These are phyloP conservation scores for Coenobita brevimanus DNA, from an alignment of 1,140 invertebrate species.

Conservation along the genomic window DNA sequence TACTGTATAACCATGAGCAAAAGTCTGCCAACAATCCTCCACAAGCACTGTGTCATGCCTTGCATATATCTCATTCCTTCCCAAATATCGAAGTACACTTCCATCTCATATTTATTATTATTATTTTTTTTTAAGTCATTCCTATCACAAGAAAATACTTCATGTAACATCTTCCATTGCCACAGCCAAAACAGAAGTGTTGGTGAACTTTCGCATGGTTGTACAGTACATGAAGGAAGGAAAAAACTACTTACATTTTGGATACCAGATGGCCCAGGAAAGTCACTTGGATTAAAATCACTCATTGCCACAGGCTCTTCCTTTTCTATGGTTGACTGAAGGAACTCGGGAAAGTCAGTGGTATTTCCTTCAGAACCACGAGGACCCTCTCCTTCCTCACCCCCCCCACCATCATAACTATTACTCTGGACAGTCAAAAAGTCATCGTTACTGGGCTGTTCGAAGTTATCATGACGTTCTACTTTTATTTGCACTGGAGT, in stretches of 20 bases:
- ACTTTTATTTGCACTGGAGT: slow-evolving; percentile 47
- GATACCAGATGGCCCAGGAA: slow-evolving; percentile 51
- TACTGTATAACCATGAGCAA: too few species aligned
- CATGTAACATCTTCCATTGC: too few species aligned
- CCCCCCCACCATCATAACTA: slow-evolving; percentile 54
- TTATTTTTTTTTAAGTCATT: not conserved
- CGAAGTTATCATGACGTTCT: slow-evolving; percentile 41
- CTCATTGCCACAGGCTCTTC: slow-evolving; percentile 56
- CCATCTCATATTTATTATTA: too few species aligned
- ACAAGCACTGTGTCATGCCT: too few species aligned
- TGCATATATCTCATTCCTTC: too few species aligned
- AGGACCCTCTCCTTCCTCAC: slow-evolving; percentile 46
- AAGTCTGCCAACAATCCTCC: too few species aligned
- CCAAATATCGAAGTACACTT: too few species aligned
- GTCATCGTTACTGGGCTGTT: slow-evolving; percentile 44
- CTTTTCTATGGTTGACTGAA: slow-evolving; percentile 59
- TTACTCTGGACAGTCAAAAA: slow-evolving; percentile 47
- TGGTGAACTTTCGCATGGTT: not conserved
- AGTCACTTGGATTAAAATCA: slow-evolving; percentile 61
- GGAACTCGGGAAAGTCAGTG: slow-evolving; percentile 58
- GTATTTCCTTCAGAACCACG: slow-evolving; percentile 50
- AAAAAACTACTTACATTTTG: slow-evolving; percentile 51
- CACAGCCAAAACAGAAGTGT: too few species aligned
- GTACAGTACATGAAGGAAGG: not conserved
- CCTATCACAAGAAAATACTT: too few species aligned